phyloP scores from a whole-genome alignment of 2,888 invertebrate genomes.

The Orthonevra nobilis region DNA sequence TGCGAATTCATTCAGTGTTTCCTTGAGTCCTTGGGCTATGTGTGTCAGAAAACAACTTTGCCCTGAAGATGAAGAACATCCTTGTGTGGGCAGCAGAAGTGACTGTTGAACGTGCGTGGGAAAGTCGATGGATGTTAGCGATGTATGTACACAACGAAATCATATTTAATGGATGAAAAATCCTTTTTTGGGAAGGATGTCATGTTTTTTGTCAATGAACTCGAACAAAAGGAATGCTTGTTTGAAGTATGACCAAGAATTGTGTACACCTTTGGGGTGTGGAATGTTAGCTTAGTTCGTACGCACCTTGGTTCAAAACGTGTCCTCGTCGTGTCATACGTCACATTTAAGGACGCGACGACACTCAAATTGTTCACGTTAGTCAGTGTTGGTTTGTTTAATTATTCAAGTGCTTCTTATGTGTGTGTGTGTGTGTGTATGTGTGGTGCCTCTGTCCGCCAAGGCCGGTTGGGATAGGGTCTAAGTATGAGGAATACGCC shows the following conservation, averaged over 20 bases:
- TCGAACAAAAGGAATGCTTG: neutral
- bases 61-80: too few relatives aligned
- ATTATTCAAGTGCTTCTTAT: constrained; percentile 60
- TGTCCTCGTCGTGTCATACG: too few relatives aligned
- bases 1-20: neutral
- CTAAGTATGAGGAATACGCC: constrained; percentile 15
- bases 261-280: neutral
- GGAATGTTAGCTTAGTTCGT: too few relatives aligned
- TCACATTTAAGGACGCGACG: too few relatives aligned
- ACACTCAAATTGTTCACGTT: too few relatives aligned
- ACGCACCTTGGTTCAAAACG: too few relatives aligned
- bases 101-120: too few relatives aligned
- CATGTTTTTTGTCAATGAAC: constrained; percentile 16
- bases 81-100: too few relatives aligned
- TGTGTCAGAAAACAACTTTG: too few relatives aligned
- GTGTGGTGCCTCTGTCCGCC: too few relatives aligned
- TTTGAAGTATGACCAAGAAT: neutral
- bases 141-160: neutral
- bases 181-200: neutral
- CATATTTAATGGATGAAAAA: neutral
- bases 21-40: neutral
- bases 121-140: constrained; percentile 1
- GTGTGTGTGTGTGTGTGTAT: neutral
- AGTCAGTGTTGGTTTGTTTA: too few relatives aligned
- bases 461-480: too few relatives aligned